A percentile compares a stretch with the other conserved stretches of the same genome.
Conservation (phyloP, 2,888 invertebrate species). For the Lasioglossum marginatum region DNA sequence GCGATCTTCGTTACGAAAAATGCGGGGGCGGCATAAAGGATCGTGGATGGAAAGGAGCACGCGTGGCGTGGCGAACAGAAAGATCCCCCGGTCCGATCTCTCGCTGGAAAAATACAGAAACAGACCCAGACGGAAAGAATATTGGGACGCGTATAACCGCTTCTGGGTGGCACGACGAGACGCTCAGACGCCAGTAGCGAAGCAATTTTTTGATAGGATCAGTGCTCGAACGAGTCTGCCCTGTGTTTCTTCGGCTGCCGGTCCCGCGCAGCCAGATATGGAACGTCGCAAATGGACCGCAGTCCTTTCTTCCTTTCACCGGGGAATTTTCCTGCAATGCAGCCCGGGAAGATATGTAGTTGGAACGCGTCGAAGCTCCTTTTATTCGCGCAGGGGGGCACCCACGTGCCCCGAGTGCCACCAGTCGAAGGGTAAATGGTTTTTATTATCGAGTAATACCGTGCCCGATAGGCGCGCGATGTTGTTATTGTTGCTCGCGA, state of each 20-base stretch:
- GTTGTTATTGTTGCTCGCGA: conserved; percentile 41
- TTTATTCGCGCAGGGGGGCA: neutral
- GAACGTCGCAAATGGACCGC: conserved; percentile 70
- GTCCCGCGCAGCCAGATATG: conserved; percentile 58
- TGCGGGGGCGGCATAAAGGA: neutral
- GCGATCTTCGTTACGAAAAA: conserved; percentile 31
- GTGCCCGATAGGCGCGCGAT: conserved; percentile 29
- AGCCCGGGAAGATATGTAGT: conserved; percentile 35
- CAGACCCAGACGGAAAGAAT: conserved; percentile 48
- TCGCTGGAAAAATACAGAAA: conserved; percentile 56
- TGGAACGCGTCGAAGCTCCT: conserved; percentile 33
- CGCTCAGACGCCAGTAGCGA: conserved; percentile 74
- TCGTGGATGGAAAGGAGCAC: neutral
- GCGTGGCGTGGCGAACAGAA: conserved; percentile 10
- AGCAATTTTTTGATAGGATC: conserved; percentile 82
- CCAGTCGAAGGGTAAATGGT: conserved; percentile 41
- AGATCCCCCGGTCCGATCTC: conserved; percentile 23
- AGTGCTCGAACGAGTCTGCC: conserved; percentile 65
- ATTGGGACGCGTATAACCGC: conserved; percentile 65
- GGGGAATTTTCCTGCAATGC: conserved; percentile 63
- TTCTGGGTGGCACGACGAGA: conserved; percentile 45
- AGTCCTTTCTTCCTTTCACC: conserved; percentile 57
- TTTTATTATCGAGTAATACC: conserved; percentile 46
- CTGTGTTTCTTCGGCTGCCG: conserved; percentile 69
- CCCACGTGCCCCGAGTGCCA: neutral